Percentiles rank a stretch among this genome's conserved stretches.
phyloP scores from a whole-genome alignment of 2,888 invertebrate genomes.

The Rhodophaea formosa region DNA sequence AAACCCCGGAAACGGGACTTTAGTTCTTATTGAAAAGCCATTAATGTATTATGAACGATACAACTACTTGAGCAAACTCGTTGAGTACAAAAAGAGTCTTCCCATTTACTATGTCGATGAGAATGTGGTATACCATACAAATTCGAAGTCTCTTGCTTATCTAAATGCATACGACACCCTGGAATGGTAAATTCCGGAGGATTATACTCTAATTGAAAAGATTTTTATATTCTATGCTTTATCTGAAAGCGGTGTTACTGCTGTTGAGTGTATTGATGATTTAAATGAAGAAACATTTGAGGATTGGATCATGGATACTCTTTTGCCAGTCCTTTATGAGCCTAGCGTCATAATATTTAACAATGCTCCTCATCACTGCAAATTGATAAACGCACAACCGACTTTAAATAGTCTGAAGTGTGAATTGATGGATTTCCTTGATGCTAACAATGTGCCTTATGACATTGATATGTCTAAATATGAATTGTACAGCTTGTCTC shows the following conservation, averaged over 20 bases:
- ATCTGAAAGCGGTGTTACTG: conserved; percentile 25
- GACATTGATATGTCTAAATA: conserved; percentile 29
- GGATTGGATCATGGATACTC: conserved; percentile 30
- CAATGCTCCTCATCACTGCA: conserved; percentile 27
- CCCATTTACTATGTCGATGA: conserved; percentile 32
- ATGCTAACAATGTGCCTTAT: conserved; percentile 30
- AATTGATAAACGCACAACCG: conserved; percentile 20
- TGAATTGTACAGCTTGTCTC: conserved; percentile 32
- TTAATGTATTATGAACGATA: conserved; percentile 41
- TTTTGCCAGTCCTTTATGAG: conserved; percentile 26
- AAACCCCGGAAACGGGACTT: conserved; percentile 23
- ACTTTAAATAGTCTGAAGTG: conserved; percentile 29
- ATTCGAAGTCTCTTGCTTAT: not conserved
- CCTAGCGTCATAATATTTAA: conserved; percentile 36
- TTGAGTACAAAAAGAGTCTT: conserved; percentile 23
- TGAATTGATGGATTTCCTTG: conserved; percentile 37
- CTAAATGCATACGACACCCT: not conserved
- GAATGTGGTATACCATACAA: conserved; percentile 20
- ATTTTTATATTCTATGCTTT: conserved; percentile 31
- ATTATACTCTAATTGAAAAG: not conserved
- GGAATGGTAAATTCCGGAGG: not conserved
- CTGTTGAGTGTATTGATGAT: conserved; percentile 19
- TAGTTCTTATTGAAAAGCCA: conserved; percentile 47
- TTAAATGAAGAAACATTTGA: conserved; percentile 27
- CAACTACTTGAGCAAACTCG: conserved; percentile 40